These are phyloP conservation scores for Drosophila murphyi DNA, from an alignment of 1,140 invertebrate species.

Conservation along the genomic window DNA sequence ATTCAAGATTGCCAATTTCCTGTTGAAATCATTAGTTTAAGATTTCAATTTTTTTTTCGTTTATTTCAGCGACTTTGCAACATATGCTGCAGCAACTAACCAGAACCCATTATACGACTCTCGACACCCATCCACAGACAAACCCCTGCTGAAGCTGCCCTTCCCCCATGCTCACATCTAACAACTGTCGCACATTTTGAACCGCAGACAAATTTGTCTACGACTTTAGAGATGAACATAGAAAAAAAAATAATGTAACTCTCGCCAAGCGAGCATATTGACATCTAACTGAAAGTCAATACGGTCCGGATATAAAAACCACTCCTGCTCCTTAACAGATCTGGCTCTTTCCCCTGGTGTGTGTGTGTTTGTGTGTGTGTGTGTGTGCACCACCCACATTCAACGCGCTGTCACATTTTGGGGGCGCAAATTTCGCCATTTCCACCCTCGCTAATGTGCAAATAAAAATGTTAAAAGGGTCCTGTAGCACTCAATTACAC, in stretches of 20 bases:
- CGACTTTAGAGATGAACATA: constrained; percentile 65
- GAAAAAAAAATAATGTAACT: constrained; percentile 32
- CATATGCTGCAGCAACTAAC: constrained; percentile 56
- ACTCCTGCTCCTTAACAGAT: constrained; percentile 1
- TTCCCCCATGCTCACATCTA: neutral
- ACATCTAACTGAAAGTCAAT: constrained; percentile 72
- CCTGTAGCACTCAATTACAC: constrained; percentile 84
- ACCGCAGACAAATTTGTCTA: constrained; percentile 82
- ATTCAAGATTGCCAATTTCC: neutral
- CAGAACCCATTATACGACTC: constrained; percentile 1
- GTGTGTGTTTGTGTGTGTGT: neutral
- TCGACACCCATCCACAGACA: neutral
- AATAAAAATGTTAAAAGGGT: constrained; percentile 85
- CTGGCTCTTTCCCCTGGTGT: neutral
- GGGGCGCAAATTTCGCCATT: constrained; percentile 80
- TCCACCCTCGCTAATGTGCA: constrained; percentile 84
- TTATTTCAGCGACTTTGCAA: constrained; percentile 19
- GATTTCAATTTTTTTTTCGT: neutral
- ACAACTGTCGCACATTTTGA: constrained; percentile 70
- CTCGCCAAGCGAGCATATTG: constrained; percentile 59
- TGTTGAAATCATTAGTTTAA: neutral
- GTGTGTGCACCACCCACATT: constrained; percentile 57
- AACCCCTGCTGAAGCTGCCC: neutral
- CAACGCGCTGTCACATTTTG: constrained; percentile 79
- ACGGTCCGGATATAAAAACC: constrained; percentile 42